Evolutionary conservation across 2,113 vertebrate species (phyloP), one percentile per base, ranked within the genome.

Genomic region (Podilymbus podiceps): DNA sequence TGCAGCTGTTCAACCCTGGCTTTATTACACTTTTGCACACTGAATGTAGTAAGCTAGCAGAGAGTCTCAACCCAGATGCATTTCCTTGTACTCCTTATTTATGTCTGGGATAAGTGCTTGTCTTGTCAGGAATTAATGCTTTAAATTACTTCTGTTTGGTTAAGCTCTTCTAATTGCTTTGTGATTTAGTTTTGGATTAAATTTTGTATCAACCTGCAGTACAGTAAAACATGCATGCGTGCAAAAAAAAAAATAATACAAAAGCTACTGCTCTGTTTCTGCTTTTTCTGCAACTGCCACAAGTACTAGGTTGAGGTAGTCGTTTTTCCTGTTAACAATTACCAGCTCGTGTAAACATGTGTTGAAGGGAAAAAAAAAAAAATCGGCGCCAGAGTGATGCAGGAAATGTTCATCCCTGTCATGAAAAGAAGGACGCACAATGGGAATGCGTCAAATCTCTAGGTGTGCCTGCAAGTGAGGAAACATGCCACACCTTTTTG

Each of bases 381-480:
- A 49, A 6, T 8, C 3, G 6, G 11, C 2, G 3, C 13, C 31
- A 42, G 28, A 79, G n/a, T 38, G 30, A 27, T 75, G 22, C 74
- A 77, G 76, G 68, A 89, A 76, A 44, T 27, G 30, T 33, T 85
- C 38, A 15, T 83, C 73, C 35, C 24, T 75, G 52, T 72, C 50
- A 12, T 44, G 21, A 88, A 87, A 85, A 75, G 49, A 76, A 69
- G 58, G 62, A 23, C 7, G 6, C 28, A 31, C 42, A 82, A 66
- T 42, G 53, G 30, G 59, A 85, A 20, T 35, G 67, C 0, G 4
- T 89, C 91, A 93, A 2, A 64, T 47, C 28, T 55, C 22, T 53
- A 80, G 95, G 91, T 79, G 89, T 97, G 94, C 71, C 89, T 58
- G 78, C 44, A 33, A 47, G 71, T 58, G 42, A 88, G 81, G 94